A percentile compares a stretch with the other conserved stretches of the same genome.
Evolutionary conservation across 2,113 vertebrate species (phyloP).

Genomic region (Callionymus lyra): DNA sequence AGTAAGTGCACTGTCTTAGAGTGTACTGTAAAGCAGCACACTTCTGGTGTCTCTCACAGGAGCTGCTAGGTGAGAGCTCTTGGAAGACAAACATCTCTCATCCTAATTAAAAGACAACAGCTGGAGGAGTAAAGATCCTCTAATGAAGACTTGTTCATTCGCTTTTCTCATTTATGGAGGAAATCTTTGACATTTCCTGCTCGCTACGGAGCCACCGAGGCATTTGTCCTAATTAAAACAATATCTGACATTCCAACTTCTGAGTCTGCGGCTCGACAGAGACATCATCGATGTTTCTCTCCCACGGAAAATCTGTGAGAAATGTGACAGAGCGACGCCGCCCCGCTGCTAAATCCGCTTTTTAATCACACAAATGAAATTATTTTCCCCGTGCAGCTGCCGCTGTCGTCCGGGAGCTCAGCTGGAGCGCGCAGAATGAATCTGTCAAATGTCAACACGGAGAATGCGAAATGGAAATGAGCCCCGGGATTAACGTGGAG

Average conservation of each 20-base stretch:
- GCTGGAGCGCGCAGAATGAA: neutral
- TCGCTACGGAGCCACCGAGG: slow-evolving; percentile 12
- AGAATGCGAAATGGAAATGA: neutral
- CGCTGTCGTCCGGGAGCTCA: neutral
- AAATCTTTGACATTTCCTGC: neutral
- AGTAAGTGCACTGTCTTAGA: too few relatives aligned
- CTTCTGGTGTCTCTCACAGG: too few relatives aligned
- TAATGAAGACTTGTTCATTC: slow-evolving; percentile 50
- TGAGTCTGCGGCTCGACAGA: slow-evolving; percentile 18
- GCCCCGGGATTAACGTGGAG: too few relatives aligned
- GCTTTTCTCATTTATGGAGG: slow-evolving; percentile 17
- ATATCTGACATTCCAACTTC: slow-evolving; percentile 43
- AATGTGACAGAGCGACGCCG: neutral
- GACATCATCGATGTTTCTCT: slow-evolving; percentile 9
- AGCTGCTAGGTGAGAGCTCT: too few relatives aligned
- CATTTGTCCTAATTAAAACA: slow-evolving; percentile 46
- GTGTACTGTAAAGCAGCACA: too few relatives aligned
- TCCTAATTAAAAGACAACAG: slow-evolving; percentile 42
- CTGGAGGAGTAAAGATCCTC: slow-evolving; percentile 22
- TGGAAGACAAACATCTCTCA: slow-evolving; percentile 20
- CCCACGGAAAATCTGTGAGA: slow-evolving; percentile 7
- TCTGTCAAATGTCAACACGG: slow-evolving; percentile 1
- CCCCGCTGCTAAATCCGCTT: slow-evolving; percentile 2
- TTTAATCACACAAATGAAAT: slow-evolving; percentile 27
- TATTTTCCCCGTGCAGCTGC: slow-evolving; percentile 13